Base-by-base conservation (phyloP, 2,888 invertebrate genomes). In the Lysandra bellargus region DNA sequence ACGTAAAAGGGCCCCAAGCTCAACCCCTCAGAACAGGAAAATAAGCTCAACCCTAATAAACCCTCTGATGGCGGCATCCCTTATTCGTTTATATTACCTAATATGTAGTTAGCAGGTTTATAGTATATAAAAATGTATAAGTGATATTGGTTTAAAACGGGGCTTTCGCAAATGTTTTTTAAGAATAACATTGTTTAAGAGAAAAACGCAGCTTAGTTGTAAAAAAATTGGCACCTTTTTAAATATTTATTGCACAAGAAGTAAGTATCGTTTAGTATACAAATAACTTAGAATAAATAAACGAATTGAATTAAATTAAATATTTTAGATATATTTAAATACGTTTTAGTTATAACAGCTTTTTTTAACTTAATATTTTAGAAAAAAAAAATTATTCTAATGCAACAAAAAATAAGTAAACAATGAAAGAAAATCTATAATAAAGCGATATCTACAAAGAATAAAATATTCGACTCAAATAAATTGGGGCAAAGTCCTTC, bases 61-160 rank as follows among this genome's bases (percentile, higher is more conserved):
- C 33, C 33, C 33, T 49, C 12, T 64, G 64, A 69, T 69, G 5
- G 4, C 33, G 30, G 33, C 23, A 69, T 69, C 33, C 33, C 69
- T 37, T 69, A 61, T 61, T 23, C 61, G 7, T 61, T 57, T 57
- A 37, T 69, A 33, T 69, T 37, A 69, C 69, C 69, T 69, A 17
- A 69, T 69, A 69, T 69, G 69, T 69, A 69, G 69, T 69, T 69
- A 69, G 69, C 69, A 37, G 33, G 33, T 37, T 69, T 37, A 69
- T 30, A 37, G 5, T 6, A 37, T 37, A 23, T 23, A 0, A 69
- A 37, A 33, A 37, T 30, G 30, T 12, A 69, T 69, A 33, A 69
- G 69, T 69, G 33, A 69, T 69, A 69, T 69, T 69, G 33, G 33
- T 33, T 37, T 69, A 37, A 5, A 69, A 37, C 14, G 33, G 14